Evolutionary conservation across 2,797 vertebrate species (phyloP), one percentile per base, ranked within the genome.

Genomic region (Anas bahamensis): DNA sequence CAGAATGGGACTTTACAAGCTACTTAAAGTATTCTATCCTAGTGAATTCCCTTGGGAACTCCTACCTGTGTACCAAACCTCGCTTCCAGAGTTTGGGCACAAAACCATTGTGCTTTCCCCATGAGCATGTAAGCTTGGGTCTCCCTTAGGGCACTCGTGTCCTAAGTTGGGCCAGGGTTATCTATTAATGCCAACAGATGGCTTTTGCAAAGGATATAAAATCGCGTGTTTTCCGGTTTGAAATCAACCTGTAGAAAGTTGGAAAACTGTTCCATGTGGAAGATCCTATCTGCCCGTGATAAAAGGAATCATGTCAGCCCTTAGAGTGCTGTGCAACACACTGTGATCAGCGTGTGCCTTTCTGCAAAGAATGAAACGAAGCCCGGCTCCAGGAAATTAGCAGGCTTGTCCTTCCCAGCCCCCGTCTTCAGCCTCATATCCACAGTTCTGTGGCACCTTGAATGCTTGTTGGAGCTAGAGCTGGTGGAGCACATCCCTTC

Each of bases 301-400:
- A 26, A 52, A 15, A 55, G 74, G 75, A 57, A 39, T 24, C 37
- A 12, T 3, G 8, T 44, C 79, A 83, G 4, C 48, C 17, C 60
- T 59, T 52, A 6, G 31, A 48, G 48, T 18, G 3, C 66, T 33
- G 0, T 17, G 4, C 11, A 9, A 1, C 0, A 1, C 69, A 65
- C 79, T 56, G 33, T 28, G 35, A 13, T 65, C 15, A 50, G 19
- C 35, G 1, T 0, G 69, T 63, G 70, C 12, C 64, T 72, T 70
- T 39, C 75, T 90, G 81, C 23, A 17, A 63, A 31, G 46, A 71
- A 52, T 37, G 26, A 33, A 60, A 52, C 14, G 26, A 57, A 89
- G 26, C 16, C 55, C 23, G 0, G 1, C 17, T n/a, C 41, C 21
- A 63, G 70, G 41, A 73, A 22, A 41, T 28, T n/a, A 33, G 50